Conservation (phyloP, 2,113 vertebrate genomes). For the Dicentrarchus labrax region DNA sequence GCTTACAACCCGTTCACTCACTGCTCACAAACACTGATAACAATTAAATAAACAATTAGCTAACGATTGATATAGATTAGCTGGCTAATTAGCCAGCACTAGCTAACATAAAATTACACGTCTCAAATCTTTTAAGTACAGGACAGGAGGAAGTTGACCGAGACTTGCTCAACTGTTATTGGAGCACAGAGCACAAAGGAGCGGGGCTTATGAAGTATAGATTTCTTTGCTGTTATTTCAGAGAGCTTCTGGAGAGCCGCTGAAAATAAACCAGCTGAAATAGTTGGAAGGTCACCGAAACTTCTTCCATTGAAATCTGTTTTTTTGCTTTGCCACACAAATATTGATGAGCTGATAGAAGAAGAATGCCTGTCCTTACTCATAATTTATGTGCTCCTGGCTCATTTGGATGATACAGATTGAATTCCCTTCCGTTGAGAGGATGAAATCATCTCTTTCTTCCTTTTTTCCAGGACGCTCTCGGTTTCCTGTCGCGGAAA, state of each 20-base stretch:
- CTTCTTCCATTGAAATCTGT: not conserved
- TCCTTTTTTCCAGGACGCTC: not conserved
- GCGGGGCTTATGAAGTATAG: too few relatives aligned
- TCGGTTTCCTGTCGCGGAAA: conserved; percentile 13
- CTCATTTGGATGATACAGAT: not conserved
- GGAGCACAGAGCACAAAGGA: too few relatives aligned
- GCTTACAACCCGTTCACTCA: too few relatives aligned
- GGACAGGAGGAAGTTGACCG: too few relatives aligned
- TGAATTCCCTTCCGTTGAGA: not conserved
- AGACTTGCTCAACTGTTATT: too few relatives aligned
- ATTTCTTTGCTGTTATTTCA: not conserved
- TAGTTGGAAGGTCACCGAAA: conserved; percentile 20
- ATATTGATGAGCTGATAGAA: not conserved
- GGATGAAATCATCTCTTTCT: conserved; percentile 20
- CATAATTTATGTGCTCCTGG: not conserved
- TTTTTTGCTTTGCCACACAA: not conserved
- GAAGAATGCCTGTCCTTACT: not conserved
- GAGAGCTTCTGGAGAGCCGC: not conserved
- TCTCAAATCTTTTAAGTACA: too few relatives aligned
- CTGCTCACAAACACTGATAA: too few relatives aligned
- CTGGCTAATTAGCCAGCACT: too few relatives aligned
- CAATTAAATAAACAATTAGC: too few relatives aligned
- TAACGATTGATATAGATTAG: too few relatives aligned
- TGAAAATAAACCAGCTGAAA: not conserved
- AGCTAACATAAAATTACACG: too few relatives aligned